Base-by-base conservation (phyloP, 2,888 invertebrate genomes). In the Podotricha telesiphe region DNA sequence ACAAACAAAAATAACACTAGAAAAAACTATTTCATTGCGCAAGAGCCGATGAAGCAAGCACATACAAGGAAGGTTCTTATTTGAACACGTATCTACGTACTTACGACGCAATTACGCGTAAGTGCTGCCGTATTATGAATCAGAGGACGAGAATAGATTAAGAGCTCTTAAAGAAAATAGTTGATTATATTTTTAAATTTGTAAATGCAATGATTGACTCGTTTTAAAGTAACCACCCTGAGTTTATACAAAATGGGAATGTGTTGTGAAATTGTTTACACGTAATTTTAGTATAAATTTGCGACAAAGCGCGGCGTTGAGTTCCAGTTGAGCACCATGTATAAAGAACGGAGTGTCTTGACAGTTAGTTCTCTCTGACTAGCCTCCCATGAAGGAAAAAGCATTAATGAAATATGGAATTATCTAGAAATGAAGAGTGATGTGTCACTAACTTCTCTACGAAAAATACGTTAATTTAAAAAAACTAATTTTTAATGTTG, bases 91-190 rank as follows among this genome's bases (percentile, higher is more conserved):
- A 65, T 67, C 47, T 53, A 65, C 61, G 45, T 68, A 69, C 69
- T 69, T 69, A 79, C 73, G 69, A 77, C 76, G 79, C 74, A 79
- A 81, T 82, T 76, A 79, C 67, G 74, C 40, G 48, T 73, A 76
- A 80, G 77, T 77, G 77, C 74, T 75, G 40, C 67, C 65, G 75
- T 76, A 68, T 77, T 79, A 73, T 84, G 82, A 84, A 82, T 83
- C 82, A 82, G 70, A 73, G 53, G 72, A 73, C 74, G 64, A 75
- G 71, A 81, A 82, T 82, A 81, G 79, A 72, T 70, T 40, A n/a
- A n/a, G n/a, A n/a, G 48, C 47, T 69, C 64, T 67, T 48, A 58
- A 45, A 67, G 45, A 62, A 61, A 34, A 48, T 62, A n/a, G 48
- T 34, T n/a, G 28, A 34, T 47, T 47, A 62, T 62, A 62, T 47